Conservation (phyloP, 2,113 vertebrate species). For the Spea bombifrons region DNA sequence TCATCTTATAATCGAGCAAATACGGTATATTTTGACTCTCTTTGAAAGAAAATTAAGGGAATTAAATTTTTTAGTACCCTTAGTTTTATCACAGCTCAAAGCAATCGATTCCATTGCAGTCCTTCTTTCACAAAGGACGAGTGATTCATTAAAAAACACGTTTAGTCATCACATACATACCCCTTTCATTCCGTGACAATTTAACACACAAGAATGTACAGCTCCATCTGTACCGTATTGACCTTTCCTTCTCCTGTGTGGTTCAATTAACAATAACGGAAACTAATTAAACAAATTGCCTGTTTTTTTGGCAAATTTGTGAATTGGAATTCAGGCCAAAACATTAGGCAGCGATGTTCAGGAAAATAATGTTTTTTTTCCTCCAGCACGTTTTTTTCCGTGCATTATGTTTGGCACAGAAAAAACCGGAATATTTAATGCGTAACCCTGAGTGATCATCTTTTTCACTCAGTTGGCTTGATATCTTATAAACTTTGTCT, state of each 20-base stretch:
- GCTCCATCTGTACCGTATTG: neutral
- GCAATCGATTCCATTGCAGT: neutral
- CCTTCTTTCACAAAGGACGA: neutral
- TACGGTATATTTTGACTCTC: neutral
- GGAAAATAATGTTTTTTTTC: conserved; percentile 11
- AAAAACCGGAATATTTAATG: neutral
- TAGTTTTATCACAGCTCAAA: neutral
- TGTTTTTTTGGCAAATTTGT: conserved; percentile 6
- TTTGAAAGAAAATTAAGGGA: neutral
- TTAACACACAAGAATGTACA: conserved; percentile 4
- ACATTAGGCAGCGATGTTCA: conserved; percentile 10
- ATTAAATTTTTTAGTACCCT: neutral
- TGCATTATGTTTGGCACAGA: conserved; percentile 16
- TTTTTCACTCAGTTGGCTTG: too few species aligned
- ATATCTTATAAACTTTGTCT: too few species aligned
- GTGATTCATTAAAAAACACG: neutral
- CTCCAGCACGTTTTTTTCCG: neutral
- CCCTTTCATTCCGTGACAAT: neutral
- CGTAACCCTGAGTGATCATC: too few species aligned
- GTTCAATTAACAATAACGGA: conserved; percentile 19
- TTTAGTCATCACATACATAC: conserved; percentile 1
- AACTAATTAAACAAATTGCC: conserved; percentile 35
- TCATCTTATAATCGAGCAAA: too few species aligned
- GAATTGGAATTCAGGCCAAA: neutral
- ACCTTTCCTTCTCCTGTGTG: neutral